These are phyloP conservation scores for Amblyteles armatorius DNA, from an alignment of 2,888 invertebrate species.

Conservation along the genomic window DNA sequence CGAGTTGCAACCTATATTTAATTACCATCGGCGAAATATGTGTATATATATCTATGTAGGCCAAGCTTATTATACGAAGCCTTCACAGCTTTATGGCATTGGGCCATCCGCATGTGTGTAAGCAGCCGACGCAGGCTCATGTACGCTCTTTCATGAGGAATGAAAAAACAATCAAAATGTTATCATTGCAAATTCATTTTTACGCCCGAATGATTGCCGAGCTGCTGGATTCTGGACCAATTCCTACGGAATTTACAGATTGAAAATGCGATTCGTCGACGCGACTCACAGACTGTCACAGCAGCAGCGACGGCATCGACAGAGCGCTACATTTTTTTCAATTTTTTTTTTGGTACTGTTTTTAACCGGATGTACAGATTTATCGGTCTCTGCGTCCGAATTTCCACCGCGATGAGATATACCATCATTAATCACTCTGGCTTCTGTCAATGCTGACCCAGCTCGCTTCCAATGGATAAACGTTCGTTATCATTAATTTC, in stretches of 20 bases:
- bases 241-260: constrained; percentile 59
- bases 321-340: constrained; percentile 22
- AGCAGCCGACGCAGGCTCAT: neutral
- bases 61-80: neutral
- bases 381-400: constrained; percentile 37
- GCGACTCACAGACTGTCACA: constrained; percentile 3
- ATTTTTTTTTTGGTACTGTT: constrained; percentile 44
- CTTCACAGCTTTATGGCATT: neutral
- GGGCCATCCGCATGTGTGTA: neutral
- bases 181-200: constrained; percentile 56
- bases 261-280: constrained; percentile 47
- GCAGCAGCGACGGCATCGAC: constrained; percentile 36
- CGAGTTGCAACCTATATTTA: neutral
- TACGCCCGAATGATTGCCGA: constrained; percentile 51
- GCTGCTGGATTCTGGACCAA: constrained; percentile 52
- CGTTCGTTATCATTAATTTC: constrained; percentile 53
- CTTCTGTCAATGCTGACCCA: constrained; percentile 48
- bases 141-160: constrained; percentile 5
- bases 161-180: constrained; percentile 30
- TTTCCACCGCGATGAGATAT: constrained; percentile 53
- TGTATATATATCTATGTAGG: neutral
- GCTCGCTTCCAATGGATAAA: constrained; percentile 51
- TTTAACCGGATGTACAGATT: constrained; percentile 62
- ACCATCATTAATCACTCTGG: constrained; percentile 57
- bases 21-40: neutral